These are phyloP conservation scores for Dipodomys ordii DNA, from an alignment of 2,113 vertebrate genomes.

Conservation along the genomic window DNA sequence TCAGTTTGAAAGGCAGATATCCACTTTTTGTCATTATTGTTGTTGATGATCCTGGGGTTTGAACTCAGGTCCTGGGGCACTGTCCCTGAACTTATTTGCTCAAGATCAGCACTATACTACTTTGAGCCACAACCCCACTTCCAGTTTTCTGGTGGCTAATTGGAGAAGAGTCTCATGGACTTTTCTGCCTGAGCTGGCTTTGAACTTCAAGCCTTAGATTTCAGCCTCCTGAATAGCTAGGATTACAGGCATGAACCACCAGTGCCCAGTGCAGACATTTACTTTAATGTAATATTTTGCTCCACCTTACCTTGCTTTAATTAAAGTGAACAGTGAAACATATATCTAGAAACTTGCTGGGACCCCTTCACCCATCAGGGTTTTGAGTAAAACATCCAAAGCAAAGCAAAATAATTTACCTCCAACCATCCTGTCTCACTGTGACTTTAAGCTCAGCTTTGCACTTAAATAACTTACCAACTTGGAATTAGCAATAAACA, in stretches of 20 bases:
- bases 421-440: neutral
- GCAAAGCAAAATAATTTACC: conserved; percentile 26
- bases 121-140: too few species aligned
- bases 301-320: neutral
- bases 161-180: too few species aligned
- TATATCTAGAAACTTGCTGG: neutral
- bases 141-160: too few species aligned
- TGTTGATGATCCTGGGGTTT: too few species aligned
- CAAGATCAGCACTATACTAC: too few species aligned
- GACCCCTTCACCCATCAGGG: neutral
- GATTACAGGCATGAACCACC: too few species aligned
- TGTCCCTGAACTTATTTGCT: too few species aligned
- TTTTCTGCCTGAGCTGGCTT: too few species aligned
- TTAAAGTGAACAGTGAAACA: conserved; percentile 30
- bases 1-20: neutral
- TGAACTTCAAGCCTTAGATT: too few species aligned
- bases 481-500: conserved; percentile 75
- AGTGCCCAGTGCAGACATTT: neutral
- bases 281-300: conserved; percentile 6
- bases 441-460: conserved; percentile 62
- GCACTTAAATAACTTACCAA: conserved; percentile 73
- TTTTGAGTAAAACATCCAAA: conserved; percentile 34
- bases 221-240: too few species aligned
- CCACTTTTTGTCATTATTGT: neutral
- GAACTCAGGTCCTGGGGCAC: too few species aligned